A percentile compares a stretch with the other conserved stretches of the same genome.
Evolutionary conservation across 2,113 vertebrate genomes (phyloP).

Genomic region (Circaetus cinerascens): DNA sequence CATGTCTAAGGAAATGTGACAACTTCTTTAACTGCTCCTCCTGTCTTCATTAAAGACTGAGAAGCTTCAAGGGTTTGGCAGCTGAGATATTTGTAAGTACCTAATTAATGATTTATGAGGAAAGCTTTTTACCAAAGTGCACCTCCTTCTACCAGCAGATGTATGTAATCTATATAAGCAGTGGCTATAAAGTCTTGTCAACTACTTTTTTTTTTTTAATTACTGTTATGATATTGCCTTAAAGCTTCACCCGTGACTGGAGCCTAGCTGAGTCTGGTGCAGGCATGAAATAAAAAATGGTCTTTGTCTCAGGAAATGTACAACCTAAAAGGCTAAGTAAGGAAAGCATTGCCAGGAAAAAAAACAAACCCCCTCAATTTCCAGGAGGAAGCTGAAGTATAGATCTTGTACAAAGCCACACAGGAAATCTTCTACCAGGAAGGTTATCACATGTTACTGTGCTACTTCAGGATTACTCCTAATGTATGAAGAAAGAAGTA

Average conservation of each 20-base stretch:
- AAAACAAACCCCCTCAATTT: background rate
- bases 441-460: background rate
- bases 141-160: background rate
- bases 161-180: background rate
- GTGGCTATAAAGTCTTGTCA: background rate
- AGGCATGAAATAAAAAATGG: background rate
- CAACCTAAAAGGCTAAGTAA: background rate
- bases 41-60: background rate
- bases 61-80: background rate
- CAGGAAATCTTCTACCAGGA: background rate
- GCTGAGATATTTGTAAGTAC: conserved; percentile 20
- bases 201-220: background rate
- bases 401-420: background rate
- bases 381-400: background rate
- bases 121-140: conserved; percentile 20
- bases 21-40: background rate
- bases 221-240: background rate
- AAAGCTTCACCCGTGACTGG: background rate
- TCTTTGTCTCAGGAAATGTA: background rate
- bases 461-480: background rate
- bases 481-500: background rate
- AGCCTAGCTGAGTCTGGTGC: background rate
- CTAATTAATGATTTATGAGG: conserved; percentile 36
- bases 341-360: background rate
- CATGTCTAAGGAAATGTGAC: background rate